A percentile compares a stretch with the other conserved stretches of the same genome.
Evolutionary conservation across 2,888 invertebrate genomes (phyloP).

Genomic region (Tethea ocularis): DNA sequence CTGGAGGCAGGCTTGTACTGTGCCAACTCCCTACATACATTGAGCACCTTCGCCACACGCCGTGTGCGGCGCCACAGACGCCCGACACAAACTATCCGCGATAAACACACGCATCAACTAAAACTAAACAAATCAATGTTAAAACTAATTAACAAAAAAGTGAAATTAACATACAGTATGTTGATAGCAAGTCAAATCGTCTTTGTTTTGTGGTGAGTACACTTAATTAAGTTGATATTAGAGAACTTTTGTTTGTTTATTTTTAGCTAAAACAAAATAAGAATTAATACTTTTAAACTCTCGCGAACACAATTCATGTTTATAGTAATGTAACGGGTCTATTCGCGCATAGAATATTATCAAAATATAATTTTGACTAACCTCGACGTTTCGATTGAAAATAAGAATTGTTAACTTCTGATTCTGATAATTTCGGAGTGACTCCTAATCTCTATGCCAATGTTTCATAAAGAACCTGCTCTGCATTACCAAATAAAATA

Average conservation of each 20-base stretch:
- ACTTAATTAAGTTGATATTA: not conserved
- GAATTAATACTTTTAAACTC: too few species aligned
- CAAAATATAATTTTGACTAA: too few species aligned
- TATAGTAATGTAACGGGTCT: too few species aligned
- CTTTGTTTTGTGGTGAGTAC: slow-evolving; percentile 19
- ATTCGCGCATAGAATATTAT: too few species aligned
- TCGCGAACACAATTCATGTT: too few species aligned
- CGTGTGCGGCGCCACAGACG: slow-evolving; percentile 52
- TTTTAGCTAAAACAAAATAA: not conserved
- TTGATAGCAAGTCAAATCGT: slow-evolving; percentile 10
- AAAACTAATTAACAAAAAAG: slow-evolving; percentile 12
- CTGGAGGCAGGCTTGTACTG: slow-evolving; percentile 37
- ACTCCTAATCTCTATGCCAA: too few species aligned
- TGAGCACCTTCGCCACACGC: slow-evolving; percentile 46
- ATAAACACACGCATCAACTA: slow-evolving; percentile 7
- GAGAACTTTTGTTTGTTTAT: not conserved
- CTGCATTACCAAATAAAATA: too few species aligned
- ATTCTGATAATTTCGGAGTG: too few species aligned
- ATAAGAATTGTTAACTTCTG: too few species aligned
- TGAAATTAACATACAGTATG: slow-evolving; percentile 9
- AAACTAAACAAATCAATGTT: slow-evolving; percentile 18
- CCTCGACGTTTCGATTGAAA: too few species aligned
- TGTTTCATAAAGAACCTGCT: too few species aligned
- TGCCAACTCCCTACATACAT: slow-evolving; percentile 45
- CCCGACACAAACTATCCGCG: slow-evolving; percentile 38